These are phyloP conservation scores for Hemichromis elongatus DNA, from an alignment of 2,113 vertebrate species.

Conservation along the genomic window DNA sequence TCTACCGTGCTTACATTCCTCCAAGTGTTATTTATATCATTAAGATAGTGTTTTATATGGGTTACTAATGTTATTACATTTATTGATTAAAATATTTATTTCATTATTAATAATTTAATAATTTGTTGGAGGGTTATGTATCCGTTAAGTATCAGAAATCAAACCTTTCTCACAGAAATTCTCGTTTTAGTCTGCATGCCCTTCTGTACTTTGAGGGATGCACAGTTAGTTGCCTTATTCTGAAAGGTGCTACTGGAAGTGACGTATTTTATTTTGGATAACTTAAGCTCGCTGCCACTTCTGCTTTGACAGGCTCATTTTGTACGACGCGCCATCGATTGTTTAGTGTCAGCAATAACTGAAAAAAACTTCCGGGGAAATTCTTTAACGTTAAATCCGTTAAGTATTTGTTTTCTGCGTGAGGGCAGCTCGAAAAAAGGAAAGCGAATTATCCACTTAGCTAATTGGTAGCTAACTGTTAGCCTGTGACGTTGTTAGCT, in stretches of 20 bases:
- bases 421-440: background rate
- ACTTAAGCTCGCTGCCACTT: background rate
- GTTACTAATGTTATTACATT: background rate
- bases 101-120: background rate
- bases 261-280: accelerated
- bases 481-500: conserved; percentile 33
- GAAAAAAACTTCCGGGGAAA: background rate
- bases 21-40: background rate
- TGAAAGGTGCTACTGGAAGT: background rate
- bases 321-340: background rate
- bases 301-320: background rate
- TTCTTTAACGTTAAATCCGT: background rate
- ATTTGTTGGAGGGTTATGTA: background rate
- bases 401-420: background rate
- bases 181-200: background rate
- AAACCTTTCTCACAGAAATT: background rate
- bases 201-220: background rate
- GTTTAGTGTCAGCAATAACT: background rate
- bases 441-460: background rate
- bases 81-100: background rate
- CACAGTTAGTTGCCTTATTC: background rate
- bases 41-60: background rate
- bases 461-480: conserved; percentile 2
- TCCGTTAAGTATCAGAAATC: background rate
- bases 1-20: background rate